Conservation (phyloP, 2,888 invertebrate genomes). For the Caenorhabditis zanzibari region DNA sequence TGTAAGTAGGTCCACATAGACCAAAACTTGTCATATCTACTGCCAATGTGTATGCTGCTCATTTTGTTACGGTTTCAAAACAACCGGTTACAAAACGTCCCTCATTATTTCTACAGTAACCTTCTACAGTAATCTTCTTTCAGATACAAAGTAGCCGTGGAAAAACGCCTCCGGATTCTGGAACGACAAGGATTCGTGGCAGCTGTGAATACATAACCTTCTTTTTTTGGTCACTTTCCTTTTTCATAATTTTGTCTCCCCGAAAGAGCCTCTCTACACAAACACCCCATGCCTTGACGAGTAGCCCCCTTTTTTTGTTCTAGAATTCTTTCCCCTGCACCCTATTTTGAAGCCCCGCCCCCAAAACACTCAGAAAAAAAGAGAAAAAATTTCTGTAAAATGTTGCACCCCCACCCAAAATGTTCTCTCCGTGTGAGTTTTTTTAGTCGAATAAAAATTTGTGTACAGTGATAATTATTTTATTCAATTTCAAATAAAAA, state of each 20-base stretch:
- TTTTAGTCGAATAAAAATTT: too few species aligned
- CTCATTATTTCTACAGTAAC: background rate
- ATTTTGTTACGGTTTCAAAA: too few species aligned
- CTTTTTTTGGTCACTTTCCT: background rate
- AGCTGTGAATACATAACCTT: constrained; percentile 74
- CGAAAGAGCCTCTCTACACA: background rate
- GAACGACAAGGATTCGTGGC: constrained; percentile 85
- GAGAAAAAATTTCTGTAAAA: too few species aligned
- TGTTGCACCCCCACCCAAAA: too few species aligned
- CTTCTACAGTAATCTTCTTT: constrained; percentile 5
- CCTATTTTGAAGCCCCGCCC: background rate
- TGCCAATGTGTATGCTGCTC: too few species aligned
- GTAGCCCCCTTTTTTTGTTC: constrained; percentile 5
- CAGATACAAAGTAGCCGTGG: constrained; percentile 96
- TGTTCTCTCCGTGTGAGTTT: too few species aligned
- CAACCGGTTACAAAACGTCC: too few species aligned
- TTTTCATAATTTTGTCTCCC: constrained; percentile 1
- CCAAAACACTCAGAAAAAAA: too few species aligned
- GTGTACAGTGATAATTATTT: too few species aligned
- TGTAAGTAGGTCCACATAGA: too few species aligned
- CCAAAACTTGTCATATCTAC: too few species aligned
- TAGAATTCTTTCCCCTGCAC: background rate
- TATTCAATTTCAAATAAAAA: too few species aligned
- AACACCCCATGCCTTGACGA: constrained; percentile 11
- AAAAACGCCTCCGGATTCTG: constrained; percentile 92